These are phyloP conservation scores for Gastrophysa polygoni DNA, from an alignment of 2,888 invertebrate genomes.

Conservation along the genomic window DNA sequence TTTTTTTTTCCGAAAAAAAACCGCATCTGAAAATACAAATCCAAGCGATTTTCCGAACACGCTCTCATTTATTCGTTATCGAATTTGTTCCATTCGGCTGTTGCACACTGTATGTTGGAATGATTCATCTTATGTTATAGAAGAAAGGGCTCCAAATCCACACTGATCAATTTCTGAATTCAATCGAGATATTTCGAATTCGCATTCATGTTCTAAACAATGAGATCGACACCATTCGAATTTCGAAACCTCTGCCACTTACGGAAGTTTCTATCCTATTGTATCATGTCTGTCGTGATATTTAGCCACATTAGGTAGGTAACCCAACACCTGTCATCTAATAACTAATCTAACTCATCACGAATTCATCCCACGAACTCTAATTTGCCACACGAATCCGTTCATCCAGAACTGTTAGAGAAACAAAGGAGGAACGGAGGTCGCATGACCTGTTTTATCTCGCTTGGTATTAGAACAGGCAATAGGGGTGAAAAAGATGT, in stretches of 20 bases:
- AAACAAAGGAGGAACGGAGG: constrained; percentile 32
- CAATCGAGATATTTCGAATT: too few relatives aligned
- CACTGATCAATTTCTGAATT: too few relatives aligned
- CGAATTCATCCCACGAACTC: constrained; percentile 53
- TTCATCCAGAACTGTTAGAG: constrained; percentile 37
- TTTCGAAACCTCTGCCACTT: background rate
- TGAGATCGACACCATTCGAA: background rate
- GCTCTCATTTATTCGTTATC: too few relatives aligned
- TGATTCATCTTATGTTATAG: too few relatives aligned
- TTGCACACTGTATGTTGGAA: too few relatives aligned
- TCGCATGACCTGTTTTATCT: constrained; percentile 11
- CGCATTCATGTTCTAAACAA: too few relatives aligned
- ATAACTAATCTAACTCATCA: constrained; percentile 54
- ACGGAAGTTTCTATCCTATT: constrained; percentile 9
- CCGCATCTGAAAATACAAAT: too few relatives aligned
- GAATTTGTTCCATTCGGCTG: too few relatives aligned
- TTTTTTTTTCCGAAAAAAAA: too few relatives aligned
- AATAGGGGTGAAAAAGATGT: too few relatives aligned
- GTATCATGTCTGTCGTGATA: constrained; percentile 22
- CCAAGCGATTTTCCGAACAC: too few relatives aligned
- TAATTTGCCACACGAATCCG: constrained; percentile 54
- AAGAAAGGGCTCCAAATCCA: too few relatives aligned
- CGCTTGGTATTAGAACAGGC: constrained; percentile 2
- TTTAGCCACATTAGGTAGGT: constrained; percentile 35
- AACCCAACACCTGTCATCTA: constrained; percentile 50